These are phyloP conservation scores for Speoplatyrhinus poulsoni DNA, from an alignment of 2,113 vertebrate genomes.

Conservation along the genomic window DNA sequence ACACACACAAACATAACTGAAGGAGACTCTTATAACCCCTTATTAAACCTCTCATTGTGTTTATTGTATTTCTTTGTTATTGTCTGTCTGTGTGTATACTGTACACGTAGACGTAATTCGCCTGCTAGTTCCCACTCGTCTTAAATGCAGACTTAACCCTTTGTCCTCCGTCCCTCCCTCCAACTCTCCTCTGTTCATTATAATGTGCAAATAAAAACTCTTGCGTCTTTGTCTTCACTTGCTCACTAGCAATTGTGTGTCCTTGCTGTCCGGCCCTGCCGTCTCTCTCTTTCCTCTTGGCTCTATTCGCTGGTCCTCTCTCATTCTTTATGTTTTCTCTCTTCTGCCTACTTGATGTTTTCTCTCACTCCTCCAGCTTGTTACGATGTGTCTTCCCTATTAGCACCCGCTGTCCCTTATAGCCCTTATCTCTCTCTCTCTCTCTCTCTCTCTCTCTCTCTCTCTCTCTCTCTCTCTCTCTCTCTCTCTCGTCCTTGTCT, in stretches of 20 bases:
- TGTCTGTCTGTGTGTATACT: too few relatives aligned
- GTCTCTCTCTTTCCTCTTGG: neutral
- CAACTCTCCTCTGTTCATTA: neutral
- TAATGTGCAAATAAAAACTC: neutral
- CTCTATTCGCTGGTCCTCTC: neutral
- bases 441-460: constrained; percentile 1
- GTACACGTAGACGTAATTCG: too few relatives aligned
- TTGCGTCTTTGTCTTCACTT: constrained; percentile 22
- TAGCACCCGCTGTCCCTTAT: neutral
- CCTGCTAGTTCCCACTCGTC: too few relatives aligned
- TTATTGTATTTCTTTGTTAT: too few relatives aligned
- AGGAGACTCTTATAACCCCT: too few relatives aligned
- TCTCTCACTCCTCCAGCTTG: neutral
- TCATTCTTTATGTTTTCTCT: constrained; percentile 1
- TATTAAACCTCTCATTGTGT: too few relatives aligned
- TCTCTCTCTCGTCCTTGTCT: neutral
- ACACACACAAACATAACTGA: constrained; percentile 14
- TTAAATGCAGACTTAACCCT: neutral
- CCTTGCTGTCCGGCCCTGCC: constrained; percentile 10
- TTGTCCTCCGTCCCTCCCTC: neutral
- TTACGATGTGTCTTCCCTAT: neutral
- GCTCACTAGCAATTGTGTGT: neutral
- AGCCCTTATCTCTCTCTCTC: neutral
- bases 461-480: constrained; percentile 7
- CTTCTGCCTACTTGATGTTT: neutral